Base-by-base conservation (phyloP, 2,797 vertebrate species). In the Chrysocyon brachyurus region DNA sequence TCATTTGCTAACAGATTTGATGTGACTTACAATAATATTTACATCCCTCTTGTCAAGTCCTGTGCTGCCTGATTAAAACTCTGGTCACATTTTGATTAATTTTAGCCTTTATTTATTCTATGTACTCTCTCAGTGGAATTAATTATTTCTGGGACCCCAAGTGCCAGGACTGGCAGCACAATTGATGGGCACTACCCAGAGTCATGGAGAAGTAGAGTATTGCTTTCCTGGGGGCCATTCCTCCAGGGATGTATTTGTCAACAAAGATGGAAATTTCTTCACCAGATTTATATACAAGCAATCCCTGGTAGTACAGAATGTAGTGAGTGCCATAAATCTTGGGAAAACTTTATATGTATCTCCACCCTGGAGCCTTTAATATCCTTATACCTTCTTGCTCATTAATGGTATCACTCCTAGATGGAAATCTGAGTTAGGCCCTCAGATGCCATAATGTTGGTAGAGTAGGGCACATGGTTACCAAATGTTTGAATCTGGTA, bases 61-160 rank as follows among this genome's bases (percentile, higher is more conserved):
- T 89, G 66, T 2, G 63, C 94, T 94, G 78, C 70, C 94, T 97
- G 95, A 92, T 96, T 87, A 97, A 94, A 96, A 95, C 78, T 36
- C 86, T 5, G 72, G 83, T 96, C 96, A 82, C 81, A 84, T 81
- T 95, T 95, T 97, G 94, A 96, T 97, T 96, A 95, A 97, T 93
- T 86, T 89, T 68, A 87, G 73, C 79, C 63, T 86, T 81, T 86
- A 87, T 94, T 96, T 91, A 75, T 87, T 96, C 83, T 57, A 5
- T 66, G 52, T 91, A 56, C 56, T 95, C 66, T 86, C 15, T 4
- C 17, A 33, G 91, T 93, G 12, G 86, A 94, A 96, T 97, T 96
- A 90, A 93, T 96, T 90, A 87, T 92, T 91, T 94, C 86, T 75
- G 78, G 86, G 68, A 54, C 12, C 31, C 86, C 96, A 87, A 73